Conservation (phyloP, 2,113 vertebrate genomes). For the Pelusios castaneus region DNA sequence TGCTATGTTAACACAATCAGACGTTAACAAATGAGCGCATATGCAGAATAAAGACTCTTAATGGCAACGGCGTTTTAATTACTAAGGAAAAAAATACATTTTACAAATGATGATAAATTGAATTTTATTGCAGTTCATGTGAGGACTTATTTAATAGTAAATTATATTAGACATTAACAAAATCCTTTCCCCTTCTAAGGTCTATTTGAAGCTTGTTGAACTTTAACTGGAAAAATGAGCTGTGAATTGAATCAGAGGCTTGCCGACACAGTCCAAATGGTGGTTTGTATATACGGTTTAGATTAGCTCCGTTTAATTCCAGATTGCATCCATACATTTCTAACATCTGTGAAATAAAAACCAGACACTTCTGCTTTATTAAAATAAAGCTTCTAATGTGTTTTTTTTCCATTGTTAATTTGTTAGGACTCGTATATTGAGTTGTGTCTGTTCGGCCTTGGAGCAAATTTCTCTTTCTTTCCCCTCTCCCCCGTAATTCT, state of each 20-base stretch:
- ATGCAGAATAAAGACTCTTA: neutral
- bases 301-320: constrained; percentile 35
- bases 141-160: constrained; percentile 47
- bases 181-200: neutral
- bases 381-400: neutral
- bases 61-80: constrained; percentile 66
- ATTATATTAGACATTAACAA: neutral
- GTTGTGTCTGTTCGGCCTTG: neutral
- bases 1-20: neutral
- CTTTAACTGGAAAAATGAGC: neutral
- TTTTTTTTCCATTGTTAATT: neutral
- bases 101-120: constrained; percentile 49
- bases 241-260: constrained; percentile 3
- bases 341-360: constrained; percentile 42
- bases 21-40: neutral
- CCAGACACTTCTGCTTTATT: constrained; percentile 9
- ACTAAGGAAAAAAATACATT: constrained; percentile 31
- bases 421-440: neutral
- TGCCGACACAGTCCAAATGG: neutral
- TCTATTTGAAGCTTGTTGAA: constrained; percentile 34
- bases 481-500: neutral
- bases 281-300: neutral
- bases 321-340: neutral
- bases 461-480: neutral
- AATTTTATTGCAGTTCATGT: constrained; percentile 38